Evolutionary conservation across 2,797 vertebrate species (phyloP), one percentile per base, ranked within the genome.

Genomic region (Pagetopsis macropterus): DNA sequence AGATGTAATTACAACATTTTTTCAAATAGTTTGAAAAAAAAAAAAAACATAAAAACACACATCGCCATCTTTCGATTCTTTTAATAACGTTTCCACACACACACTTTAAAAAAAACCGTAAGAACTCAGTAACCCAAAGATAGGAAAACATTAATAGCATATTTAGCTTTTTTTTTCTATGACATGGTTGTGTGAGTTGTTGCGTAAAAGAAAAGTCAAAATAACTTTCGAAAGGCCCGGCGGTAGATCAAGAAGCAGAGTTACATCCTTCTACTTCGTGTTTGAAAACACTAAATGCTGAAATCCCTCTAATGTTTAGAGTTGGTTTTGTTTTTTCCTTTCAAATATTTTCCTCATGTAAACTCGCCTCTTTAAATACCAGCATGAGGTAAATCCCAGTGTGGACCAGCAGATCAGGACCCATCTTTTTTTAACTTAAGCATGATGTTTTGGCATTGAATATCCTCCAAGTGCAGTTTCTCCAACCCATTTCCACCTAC

Each of bases 81-180:
- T 93, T 92, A 90, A 90, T 91, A 91, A 91, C 81, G 57, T 86
- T 81, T 81, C 82, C 90, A 83, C 91, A 90, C 91, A 90, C 86
- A 77, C 70, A 59, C 86, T 67, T 66, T 58, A 14, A 66, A 87
- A 37, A 90, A 91, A 84, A n/a, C 77, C 77, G 33, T 60, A 77
- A 78, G 72, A 87, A 87, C 80, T 86, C 81, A 83, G 78, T 84
- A 93, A 92, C 89, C 92, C 91, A 92, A 90, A 88, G 82, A 89
- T 88, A 93, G 82, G 86, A 92, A 93, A 92, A 90, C 87, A 90
- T 84, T 83, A 84, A 84, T 70, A 83, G 73, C 79, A 90, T 84
- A 91, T 77, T 79, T 73, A 64, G 75, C 19, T 77, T 77, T 77
- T 86, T 81, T 33, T 23, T 5, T 82, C 57, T 31, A 75, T 77